These are phyloP conservation scores for Aphidius colemani DNA, from an alignment of 2,888 invertebrate genomes.

Conservation along the genomic window DNA sequence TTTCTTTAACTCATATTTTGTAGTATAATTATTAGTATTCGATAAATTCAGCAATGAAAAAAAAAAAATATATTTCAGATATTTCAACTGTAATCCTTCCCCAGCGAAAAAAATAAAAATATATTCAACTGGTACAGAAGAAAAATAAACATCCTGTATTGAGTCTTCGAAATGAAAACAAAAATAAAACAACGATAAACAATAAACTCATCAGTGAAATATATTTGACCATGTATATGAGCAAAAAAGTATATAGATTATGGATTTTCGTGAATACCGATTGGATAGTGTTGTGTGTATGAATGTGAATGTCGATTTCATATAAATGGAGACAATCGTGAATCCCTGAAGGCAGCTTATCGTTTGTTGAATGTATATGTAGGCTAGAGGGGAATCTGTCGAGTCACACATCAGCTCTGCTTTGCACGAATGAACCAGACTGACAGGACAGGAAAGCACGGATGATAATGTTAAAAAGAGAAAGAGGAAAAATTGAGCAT, in stretches of 20 bases:
- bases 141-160: too few relatives aligned
- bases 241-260: too few relatives aligned
- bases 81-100: too few relatives aligned
- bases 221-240: too few relatives aligned
- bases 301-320: slow-evolving; percentile 32
- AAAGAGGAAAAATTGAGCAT: slow-evolving; percentile 33
- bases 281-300: slow-evolving; percentile 23
- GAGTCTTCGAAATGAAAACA: too few relatives aligned
- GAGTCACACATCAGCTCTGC: slow-evolving; percentile 7
- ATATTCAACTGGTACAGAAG: too few relatives aligned
- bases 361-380: slow-evolving; percentile 32
- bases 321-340: slow-evolving; percentile 55
- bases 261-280: not conserved
- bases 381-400: slow-evolving; percentile 31
- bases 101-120: too few relatives aligned
- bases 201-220: too few relatives aligned
- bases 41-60: not conserved
- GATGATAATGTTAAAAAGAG: slow-evolving; percentile 30
- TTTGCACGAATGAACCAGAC: slow-evolving; percentile 17
- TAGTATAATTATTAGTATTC: too few relatives aligned
- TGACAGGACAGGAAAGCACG: slow-evolving; percentile 18
- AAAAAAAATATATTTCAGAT: not conserved
- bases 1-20: not conserved
- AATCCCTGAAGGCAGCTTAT: slow-evolving; percentile 54
- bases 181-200: too few relatives aligned